phyloP scores from a whole-genome alignment of 2,888 invertebrate species.

The Abrostola tripartita region DNA sequence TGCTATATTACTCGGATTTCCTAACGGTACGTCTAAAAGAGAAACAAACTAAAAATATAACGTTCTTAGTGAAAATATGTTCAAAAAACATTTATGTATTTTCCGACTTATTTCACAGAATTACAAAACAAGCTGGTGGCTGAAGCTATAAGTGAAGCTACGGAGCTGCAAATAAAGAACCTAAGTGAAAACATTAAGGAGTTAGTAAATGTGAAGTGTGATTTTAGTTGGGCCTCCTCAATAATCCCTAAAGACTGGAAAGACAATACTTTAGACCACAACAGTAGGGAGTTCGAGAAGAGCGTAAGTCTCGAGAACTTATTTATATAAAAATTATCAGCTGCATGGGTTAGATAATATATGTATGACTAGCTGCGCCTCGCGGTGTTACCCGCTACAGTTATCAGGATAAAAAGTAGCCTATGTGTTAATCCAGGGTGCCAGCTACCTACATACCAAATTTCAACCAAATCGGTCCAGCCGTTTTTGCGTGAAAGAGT shows the following conservation, averaged over 20 bases:
- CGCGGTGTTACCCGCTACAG: too few species aligned
- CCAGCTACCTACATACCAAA: too few species aligned
- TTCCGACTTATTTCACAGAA: slow-evolving; percentile 22
- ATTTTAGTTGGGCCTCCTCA: slow-evolving; percentile 28
- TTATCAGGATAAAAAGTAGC: too few species aligned
- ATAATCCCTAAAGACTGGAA: slow-evolving; percentile 40
- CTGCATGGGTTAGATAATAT: too few species aligned
- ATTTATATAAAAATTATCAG: too few species aligned
- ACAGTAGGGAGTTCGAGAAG: slow-evolving; percentile 51
- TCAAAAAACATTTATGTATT: too few species aligned
- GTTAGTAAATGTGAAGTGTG: slow-evolving; percentile 51
- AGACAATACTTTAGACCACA: slow-evolving; percentile 52
- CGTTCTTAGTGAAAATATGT: too few species aligned
- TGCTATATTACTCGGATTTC: slow-evolving; percentile 60
- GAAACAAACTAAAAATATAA: too few species aligned
- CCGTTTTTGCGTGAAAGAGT: too few species aligned
- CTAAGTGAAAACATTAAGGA: slow-evolving; percentile 29
- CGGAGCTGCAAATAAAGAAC: slow-evolving; percentile 44
- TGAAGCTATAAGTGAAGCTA: slow-evolving; percentile 22
- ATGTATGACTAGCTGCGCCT: too few species aligned
- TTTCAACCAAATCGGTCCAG: too few species aligned
- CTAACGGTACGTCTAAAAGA: slow-evolving; percentile 50
- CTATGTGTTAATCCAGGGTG: too few species aligned
- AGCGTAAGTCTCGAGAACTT: slow-evolving; percentile 33
- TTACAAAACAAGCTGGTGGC: slow-evolving; percentile 29